Evolutionary conservation across 2,797 vertebrate genomes (phyloP).

Genomic region (Pelodytes ibericus): DNA sequence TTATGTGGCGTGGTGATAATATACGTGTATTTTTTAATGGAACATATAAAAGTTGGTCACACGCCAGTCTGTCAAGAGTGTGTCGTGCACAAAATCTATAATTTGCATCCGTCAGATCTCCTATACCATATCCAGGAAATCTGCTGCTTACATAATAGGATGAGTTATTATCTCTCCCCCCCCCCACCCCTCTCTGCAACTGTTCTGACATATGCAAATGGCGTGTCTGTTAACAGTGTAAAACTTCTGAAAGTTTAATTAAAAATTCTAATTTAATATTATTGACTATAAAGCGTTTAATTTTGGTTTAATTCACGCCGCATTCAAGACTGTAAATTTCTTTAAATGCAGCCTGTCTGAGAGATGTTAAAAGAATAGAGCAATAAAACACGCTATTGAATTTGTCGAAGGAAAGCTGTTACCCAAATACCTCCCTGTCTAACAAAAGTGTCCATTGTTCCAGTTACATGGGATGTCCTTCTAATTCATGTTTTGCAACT

Average conservation of each 20-base stretch:
- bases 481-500: too few relatives aligned
- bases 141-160: background rate
- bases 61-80: too few relatives aligned
- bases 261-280: background rate
- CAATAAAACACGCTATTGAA: background rate
- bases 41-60: too few relatives aligned
- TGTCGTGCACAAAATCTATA: too few relatives aligned
- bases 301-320: background rate
- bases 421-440: too few relatives aligned
- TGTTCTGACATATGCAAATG: background rate
- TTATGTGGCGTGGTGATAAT: too few relatives aligned
- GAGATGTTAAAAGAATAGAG: background rate
- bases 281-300: background rate
- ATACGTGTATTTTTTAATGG: too few relatives aligned
- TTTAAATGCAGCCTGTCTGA: background rate
- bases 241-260: background rate
- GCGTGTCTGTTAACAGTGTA: background rate
- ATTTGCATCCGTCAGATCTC: too few relatives aligned
- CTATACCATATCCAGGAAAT: too few relatives aligned
- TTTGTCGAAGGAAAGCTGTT: background rate
- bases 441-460: too few relatives aligned
- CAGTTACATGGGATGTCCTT: too few relatives aligned
- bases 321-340: background rate
- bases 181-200: background rate
- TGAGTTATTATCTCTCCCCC: background rate